Evolutionary conservation across 2,888 invertebrate species (phyloP), one percentile per base, ranked within the genome.

Genomic region (Conistra vaccinii): DNA sequence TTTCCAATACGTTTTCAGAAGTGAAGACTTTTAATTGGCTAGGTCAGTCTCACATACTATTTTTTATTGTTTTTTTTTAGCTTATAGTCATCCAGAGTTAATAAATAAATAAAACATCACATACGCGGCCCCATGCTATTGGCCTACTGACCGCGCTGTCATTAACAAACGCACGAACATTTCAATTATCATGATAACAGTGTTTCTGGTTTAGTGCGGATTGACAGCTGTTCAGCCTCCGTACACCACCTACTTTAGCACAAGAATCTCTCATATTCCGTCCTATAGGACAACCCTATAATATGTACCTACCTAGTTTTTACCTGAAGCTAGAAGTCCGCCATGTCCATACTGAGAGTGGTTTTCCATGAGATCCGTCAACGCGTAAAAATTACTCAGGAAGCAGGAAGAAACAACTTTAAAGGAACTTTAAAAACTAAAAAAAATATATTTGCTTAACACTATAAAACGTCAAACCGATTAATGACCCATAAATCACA

Each of bases 401-500:
- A 29, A 29, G n/a, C 17, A 26, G 10, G 4, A 65, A 63, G 12
- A 9, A 12, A 29, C 4, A n/a, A n/a, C 7, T 39, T 7, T 39
- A 35, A 6, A 23, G 23, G 9, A 14, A 9, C 3, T 1, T 42
- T 14, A 26, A 63, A 63, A 26, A 12, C 3, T 7, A 17, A 75
- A 57, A 7, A 26, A 10, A 6, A 17, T 51, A 35, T 63, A 65
- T 0, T 53, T 39, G 14, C 12, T 12, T n/a, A 26, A 10, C 29
- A 35, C n/a, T 32, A 51, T 39, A 32, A 53, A 67, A 61, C 23
- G n/a, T 51, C n/a, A 57, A 75, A 69, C 29, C 61, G 29, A 66
- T 69, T 66, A 35, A 20, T 17, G 48, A 23, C 62, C 61, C 53
- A 75, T 65, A 73, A 83, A 81, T 81, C 71, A 77, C 32, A 39